Evolutionary conservation across 1,140 invertebrate genomes (phyloP), one percentile per base, ranked within the genome.

Genomic region (Ctenoplectra terminalis): DNA sequence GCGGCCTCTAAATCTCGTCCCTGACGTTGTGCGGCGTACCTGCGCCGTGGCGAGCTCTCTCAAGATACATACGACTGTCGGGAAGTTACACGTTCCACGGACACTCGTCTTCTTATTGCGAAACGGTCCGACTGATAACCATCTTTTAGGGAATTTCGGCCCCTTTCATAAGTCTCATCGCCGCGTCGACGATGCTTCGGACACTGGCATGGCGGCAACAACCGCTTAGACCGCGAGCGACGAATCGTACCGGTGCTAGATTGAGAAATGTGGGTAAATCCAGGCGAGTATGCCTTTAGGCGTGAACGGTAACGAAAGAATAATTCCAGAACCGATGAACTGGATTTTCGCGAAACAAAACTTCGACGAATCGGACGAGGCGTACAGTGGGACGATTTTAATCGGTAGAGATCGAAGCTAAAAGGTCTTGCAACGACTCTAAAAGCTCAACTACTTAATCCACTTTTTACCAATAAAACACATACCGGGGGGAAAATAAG

Each of bases 1-100:
- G 90, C 90, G 88, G 90, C 85, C 91, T 91, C 90, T 92, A 92
- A 91, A 91, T 92, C 91, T 92, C 88, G 86, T 88, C 84, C 84
- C 88, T 88, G 90, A 90, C 90, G 87, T 91, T 84, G 81, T 81
- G 78, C 84, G 79, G 79, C 88, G 82, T 87, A 86, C 83, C 82
- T 87, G 80, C 83, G 88, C 85, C 82, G 83, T 84, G 79, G 84
- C 85, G 84, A 88, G 75, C 86, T 69, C 67, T 88, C 85, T 76
- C 90, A 90, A 89, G 90, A 90, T 91, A 83, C 84, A 88, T 88
- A 88, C 64, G 86, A 71, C 83, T 83, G 86, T 88, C 86, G 83
- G 61, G 79, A 85, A 76, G 86, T 88, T 88, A 88, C 87, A 88
- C 86, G 86, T 72, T 87, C 86, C 70, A 43, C 71, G 74, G 84